These are phyloP conservation scores for Zelleria hepariella DNA, from an alignment of 2,888 invertebrate genomes.

Conservation along the genomic window DNA sequence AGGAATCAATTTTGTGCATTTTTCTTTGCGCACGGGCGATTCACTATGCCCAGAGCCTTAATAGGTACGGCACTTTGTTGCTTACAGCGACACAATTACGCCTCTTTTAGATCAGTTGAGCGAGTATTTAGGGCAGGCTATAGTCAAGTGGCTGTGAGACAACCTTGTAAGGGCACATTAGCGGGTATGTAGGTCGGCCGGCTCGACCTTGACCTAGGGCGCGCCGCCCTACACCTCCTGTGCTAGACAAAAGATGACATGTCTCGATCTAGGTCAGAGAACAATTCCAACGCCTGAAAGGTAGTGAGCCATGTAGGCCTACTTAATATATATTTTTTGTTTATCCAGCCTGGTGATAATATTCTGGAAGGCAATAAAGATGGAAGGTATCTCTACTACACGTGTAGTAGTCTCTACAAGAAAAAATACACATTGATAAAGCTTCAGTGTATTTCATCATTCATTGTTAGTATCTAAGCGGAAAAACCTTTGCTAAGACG, in stretches of 20 bases:
- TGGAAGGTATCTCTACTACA: too few relatives aligned
- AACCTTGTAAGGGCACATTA: conserved; percentile 41
- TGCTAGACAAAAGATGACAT: conserved; percentile 3
- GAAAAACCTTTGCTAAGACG: too few relatives aligned
- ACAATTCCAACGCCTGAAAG: neutral
- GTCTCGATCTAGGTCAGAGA: neutral
- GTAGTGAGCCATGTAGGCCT: neutral
- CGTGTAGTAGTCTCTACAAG: too few relatives aligned
- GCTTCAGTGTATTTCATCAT: too few relatives aligned
- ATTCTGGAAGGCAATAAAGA: too few relatives aligned
- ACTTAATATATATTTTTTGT: neutral
- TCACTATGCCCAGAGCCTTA: too few relatives aligned
- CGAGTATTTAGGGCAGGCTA: conserved; percentile 14
- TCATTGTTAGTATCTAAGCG: too few relatives aligned
- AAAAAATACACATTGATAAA: too few relatives aligned
- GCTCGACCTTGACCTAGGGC: conserved; percentile 60
- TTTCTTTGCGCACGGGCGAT: too few relatives aligned
- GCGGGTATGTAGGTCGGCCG: conserved; percentile 58
- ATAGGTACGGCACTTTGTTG: neutral
- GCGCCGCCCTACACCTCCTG: conserved; percentile 34
- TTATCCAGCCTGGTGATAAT: too few relatives aligned
- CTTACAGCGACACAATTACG: neutral
- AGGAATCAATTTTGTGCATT: too few relatives aligned
- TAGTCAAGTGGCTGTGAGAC: conserved; percentile 5
- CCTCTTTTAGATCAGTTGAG: conserved; percentile 9